Base-by-base conservation (phyloP, 2,797 vertebrate genomes). In the Bovichtus variegatus region DNA sequence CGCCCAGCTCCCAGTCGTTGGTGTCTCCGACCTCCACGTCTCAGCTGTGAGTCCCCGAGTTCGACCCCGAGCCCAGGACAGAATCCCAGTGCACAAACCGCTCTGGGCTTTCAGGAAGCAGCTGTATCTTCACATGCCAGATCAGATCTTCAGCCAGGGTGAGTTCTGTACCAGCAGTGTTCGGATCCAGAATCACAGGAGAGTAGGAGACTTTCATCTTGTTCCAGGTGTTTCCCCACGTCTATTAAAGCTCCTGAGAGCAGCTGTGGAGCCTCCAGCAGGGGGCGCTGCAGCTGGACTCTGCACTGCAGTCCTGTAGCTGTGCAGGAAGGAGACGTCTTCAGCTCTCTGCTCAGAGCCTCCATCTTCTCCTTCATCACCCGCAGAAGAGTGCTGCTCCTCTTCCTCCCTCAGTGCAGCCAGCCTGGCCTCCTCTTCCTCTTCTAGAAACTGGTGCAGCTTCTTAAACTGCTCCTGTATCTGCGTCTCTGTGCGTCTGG, bases 151-250 rank as follows among this genome's bases (percentile, higher is more conserved):
- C 76, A 16, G 69, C 74, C 25, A 85, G 43, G 4, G 54, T 12
- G 7, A 85, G 75, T 19, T 82, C 59, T 9, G 73, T 19, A 4
- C 66, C 23, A n/a, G 80, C 80, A 2, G 80, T 78, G 72, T 81
- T 87, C 12, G 82, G 86, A 2, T 87, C 80, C 63, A 87, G 64
- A 59, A 87, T 25, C 27, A 87, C 74, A 0, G 82, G 82, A 40
- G 5, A 54, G 51, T 68, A 80, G 13, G 61, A 41, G 40, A 72
- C 66, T 13, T 53, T 70, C 81, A 86, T 83, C 11, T 71, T 68
- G 40, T 9, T 47, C 82, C 82, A 87, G 61, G 31, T 86, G 81
- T 71, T 79, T 77, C 2, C 27, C 43, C 7, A 23, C 25, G 0
- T 87, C 76, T 1, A 84, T 50, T 31, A 87, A 44, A 23, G 31